Base-by-base conservation (phyloP, 2,113 vertebrate species). In the Phylloscopus trochiloides region DNA sequence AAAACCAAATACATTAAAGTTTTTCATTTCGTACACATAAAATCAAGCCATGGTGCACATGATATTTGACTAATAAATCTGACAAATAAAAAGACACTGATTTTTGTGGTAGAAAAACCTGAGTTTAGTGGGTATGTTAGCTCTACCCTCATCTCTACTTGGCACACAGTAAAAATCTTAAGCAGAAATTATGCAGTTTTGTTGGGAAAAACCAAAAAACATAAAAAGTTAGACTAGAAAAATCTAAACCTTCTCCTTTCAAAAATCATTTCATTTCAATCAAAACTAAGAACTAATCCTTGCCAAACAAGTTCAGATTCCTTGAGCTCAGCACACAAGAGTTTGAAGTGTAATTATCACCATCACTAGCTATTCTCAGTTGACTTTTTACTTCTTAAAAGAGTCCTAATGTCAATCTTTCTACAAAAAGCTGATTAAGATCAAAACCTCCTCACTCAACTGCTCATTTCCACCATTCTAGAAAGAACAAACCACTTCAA, bases 401-500 rank as follows among this genome's bases (percentile, higher is more conserved):
- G 87, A 91, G 66, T 91, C 24, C 29, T 85, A 55, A 84, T 61
- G 28, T 25, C 80, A 91, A 67, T 17, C 57, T 80, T 62, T 42
- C 68, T 91, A 32, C 55, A 86, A 85, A 86, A 87, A 91, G 34
- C 51, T 77, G 68, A 87, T 86, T 74, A 84, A 84, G 73, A 94
- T 72, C 65, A 85, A 87, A 91, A 95, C 57, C 55, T 91, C 48
- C 73, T 52, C 45, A 40, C 21, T 75, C 36, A 92, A 78, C n/a
- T 57, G 70, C 40, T 96, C 9, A 1, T 57, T 95, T 85, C 52
- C 52, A 93, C 68, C 65, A 72, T 67, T 85, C 66, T 42, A 72
- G 66, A 95, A 95, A 94, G 70, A 82, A 43, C 84, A 94, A 84
- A 75, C 32, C 57, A 78, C 70, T 96, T 90, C 77, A 94, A 85